Base-by-base conservation (phyloP, 2,797 vertebrate genomes). In the Argya squamiceps region DNA sequence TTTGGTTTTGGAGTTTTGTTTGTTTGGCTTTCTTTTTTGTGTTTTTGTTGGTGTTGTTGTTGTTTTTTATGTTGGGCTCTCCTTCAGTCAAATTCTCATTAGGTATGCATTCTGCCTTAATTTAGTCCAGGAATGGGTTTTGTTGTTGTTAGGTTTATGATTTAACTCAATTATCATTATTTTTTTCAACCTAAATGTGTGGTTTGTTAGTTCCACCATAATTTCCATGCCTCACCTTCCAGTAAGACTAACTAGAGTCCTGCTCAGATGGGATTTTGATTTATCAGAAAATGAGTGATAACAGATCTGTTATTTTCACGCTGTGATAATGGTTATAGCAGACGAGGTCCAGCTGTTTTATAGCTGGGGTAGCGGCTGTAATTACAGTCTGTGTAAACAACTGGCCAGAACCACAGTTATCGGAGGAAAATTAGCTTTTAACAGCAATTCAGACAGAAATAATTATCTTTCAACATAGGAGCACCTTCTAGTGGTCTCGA, bases 401-500 rank as follows among this genome's bases (percentile, higher is more conserved):
- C 39, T 59, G 53, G 47, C 58, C 53, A 81, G 64, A 95, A 58
- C 34, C 41, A 43, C 71, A n/a, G 32, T 68, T 85, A 47, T 13
- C 6, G 14, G 65, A 49, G 65, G 43, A 88, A 93, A 93, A 85
- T 58, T 32, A 56, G 58, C 53, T 84, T 79, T 77, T 60, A 84
- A 77, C 65, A 77, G 56, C 44, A 60, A 39, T 84, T 67, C 39
- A 63, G 69, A 19, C 29, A 78, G 80, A 67, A 93, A 39, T 74
- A 74, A 83, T 75, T 65, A 13, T 94, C 69, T 88, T 93, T 81
- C 65, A 76, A 52, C 70, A 43, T 82, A 95, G 65, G 82, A 93
- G 95, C 96, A 88, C 95, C 96, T 88, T 95, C 96, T 97, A 96
- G 96, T 92, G 96, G 92, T 88, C 27, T 34, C 44, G 10, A 75